Conservation (phyloP, 2,113 vertebrate species). For the Herpailurus yagouaroundi region DNA sequence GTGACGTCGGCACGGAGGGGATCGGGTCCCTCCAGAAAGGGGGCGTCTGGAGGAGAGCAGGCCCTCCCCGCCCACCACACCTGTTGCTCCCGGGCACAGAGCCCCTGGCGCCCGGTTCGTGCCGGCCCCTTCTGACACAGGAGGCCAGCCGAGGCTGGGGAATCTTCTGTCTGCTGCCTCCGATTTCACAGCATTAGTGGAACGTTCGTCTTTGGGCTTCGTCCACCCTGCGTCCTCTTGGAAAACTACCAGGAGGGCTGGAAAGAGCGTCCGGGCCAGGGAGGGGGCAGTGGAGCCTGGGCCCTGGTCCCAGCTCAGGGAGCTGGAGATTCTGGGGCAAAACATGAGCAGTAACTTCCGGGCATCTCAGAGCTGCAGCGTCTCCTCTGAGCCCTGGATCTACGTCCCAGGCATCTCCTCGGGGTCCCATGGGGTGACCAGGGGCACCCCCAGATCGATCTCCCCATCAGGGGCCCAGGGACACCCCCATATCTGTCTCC, state of each 20-base stretch:
- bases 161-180: neutral
- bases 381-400: no score
- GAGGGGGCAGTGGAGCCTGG: accelerated
- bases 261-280: accelerated
- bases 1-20: no score
- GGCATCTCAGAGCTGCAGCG: accelerated
- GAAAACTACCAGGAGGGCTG: neutral
- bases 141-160: neutral
- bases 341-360: accelerated
- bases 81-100: neutral
- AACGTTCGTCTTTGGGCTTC: neutral
- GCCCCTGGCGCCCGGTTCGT: accelerated
- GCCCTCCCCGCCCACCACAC: accelerated
- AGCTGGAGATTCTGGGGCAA: neutral
- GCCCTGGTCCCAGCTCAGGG: no score
- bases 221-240: neutral
- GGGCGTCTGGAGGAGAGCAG: neutral
- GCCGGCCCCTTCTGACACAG: accelerated
- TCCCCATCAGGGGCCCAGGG: neutral
- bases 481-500: neutral
- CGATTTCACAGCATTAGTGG: neutral
- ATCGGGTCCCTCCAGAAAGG: neutral
- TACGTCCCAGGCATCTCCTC: neutral
- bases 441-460: neutral
- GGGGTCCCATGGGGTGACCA: neutral